A percentile compares a stretch with the other conserved stretches of the same genome.
These are phyloP conservation scores for Kryptopterus vitreolus DNA, from an alignment of 2,797 vertebrate species.

Conservation along the genomic window DNA sequence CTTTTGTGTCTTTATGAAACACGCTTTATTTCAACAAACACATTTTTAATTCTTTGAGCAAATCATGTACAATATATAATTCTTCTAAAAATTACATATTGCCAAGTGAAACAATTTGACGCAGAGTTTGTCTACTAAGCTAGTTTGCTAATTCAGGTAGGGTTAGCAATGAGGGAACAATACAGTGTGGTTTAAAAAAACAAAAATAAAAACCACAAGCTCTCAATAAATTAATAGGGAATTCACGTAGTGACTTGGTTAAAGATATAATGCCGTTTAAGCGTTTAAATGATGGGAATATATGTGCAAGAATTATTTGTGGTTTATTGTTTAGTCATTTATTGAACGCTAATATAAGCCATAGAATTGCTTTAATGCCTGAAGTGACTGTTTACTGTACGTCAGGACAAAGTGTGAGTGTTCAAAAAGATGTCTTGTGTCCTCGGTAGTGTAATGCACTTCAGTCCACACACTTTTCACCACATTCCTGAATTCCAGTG, in stretches of 20 bases:
- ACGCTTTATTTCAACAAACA: background rate
- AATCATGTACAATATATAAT: too few species aligned
- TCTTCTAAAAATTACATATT: background rate
- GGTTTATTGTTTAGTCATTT: background rate
- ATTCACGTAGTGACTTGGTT: too few species aligned
- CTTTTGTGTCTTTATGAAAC: background rate
- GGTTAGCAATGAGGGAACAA: background rate
- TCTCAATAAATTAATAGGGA: background rate
- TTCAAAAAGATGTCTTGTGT: too few species aligned
- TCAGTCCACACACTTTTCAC: background rate
- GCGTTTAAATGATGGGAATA: background rate
- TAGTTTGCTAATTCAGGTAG: background rate
- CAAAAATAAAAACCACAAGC: background rate
- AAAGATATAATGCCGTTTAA: background rate
- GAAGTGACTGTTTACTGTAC: background rate
- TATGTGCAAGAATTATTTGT: background rate
- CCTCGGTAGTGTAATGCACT: background rate
- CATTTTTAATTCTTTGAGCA: background rate
- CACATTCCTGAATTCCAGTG: slow-evolving; percentile 12
- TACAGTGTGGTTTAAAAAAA: background rate
- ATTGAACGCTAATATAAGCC: background rate
- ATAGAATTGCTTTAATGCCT: background rate
- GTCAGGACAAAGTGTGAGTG: background rate
- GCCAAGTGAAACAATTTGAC: background rate
- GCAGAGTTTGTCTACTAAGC: background rate